These are phyloP conservation scores for Diphyllodes magnificus DNA, from an alignment of 2,113 vertebrate genomes.

Conservation along the genomic window DNA sequence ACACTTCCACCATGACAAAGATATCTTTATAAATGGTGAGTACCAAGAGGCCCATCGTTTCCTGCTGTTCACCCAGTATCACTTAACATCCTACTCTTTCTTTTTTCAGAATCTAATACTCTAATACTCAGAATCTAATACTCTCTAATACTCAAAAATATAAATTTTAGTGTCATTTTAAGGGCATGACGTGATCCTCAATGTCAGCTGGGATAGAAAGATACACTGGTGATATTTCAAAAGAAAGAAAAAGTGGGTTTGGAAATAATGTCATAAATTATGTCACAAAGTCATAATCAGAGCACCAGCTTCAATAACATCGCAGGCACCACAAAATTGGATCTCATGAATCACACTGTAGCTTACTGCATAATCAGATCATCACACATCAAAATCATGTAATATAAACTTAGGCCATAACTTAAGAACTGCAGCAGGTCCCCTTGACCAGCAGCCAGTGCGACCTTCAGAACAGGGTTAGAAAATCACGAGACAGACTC, in stretches of 20 bases:
- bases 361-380: background rate
- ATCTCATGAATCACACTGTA: slow-evolving; percentile 20
- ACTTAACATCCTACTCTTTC: background rate
- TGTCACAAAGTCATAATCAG: background rate
- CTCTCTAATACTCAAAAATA: background rate
- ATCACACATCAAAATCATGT: slow-evolving; percentile 5
- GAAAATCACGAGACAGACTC: background rate
- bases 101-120: background rate
- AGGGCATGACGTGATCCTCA: background rate
- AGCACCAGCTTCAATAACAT: background rate
- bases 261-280: background rate
- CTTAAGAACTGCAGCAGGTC: background rate
- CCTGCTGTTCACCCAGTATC: background rate
- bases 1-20: background rate
- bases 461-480: background rate
- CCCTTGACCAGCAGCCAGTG: background rate
- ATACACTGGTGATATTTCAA: background rate
- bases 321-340: background rate
- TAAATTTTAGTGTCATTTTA: background rate
- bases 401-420: slow-evolving; percentile 8
- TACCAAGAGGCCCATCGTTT: background rate
- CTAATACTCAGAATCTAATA: background rate
- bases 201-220: background rate
- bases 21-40: background rate
- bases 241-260: background rate